Conservation (phyloP, 2,888 invertebrate species). For the Rhagonycha fulva region DNA sequence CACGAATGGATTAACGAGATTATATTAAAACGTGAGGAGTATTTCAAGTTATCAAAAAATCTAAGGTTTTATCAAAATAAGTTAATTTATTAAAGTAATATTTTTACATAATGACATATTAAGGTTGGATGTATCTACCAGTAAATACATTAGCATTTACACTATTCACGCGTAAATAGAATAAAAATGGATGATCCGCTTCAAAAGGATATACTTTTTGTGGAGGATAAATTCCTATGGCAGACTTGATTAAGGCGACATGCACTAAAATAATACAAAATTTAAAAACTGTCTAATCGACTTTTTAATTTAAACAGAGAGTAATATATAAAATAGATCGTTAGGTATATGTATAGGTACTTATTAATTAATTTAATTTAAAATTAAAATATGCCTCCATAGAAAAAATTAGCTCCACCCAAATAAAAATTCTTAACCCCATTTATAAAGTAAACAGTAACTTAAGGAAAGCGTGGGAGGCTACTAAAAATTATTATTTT, state of each 20-base stretch:
- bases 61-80: too few relatives aligned
- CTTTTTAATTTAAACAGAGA: too few relatives aligned
- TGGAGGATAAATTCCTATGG: background rate
- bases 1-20: too few relatives aligned
- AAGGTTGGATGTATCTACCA: background rate
- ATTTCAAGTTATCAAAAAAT: too few relatives aligned
- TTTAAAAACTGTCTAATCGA: background rate
- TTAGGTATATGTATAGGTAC: too few relatives aligned
- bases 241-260: background rate
- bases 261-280: background rate
- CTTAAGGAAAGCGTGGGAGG: too few relatives aligned
- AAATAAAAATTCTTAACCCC: too few relatives aligned
- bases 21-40: too few relatives aligned
- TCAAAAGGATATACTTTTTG: background rate
- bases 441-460: background rate
- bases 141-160: background rate
- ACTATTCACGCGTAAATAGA: background rate
- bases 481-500: too few relatives aligned
- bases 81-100: too few relatives aligned
- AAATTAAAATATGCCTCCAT: background rate
- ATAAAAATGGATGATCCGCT: background rate
- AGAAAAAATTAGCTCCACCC: background rate
- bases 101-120: background rate
- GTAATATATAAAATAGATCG: too few relatives aligned
- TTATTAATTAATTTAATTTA: background rate